Base-by-base conservation (phyloP, 2,888 invertebrate species). In the Orthosia incerta region DNA sequence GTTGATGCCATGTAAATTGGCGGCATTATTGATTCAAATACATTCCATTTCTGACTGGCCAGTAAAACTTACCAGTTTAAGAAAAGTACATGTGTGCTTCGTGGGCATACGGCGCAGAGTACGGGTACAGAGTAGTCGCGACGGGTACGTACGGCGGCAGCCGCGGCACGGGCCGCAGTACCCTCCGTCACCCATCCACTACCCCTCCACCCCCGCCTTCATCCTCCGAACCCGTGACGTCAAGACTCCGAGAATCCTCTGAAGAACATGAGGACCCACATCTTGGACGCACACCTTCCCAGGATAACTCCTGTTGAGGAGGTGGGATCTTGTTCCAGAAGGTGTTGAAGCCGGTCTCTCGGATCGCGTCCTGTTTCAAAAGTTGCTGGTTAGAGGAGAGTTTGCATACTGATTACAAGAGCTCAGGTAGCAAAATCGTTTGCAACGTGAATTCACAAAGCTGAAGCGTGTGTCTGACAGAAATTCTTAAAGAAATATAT, bases 101-200 rank as follows among this genome's bases (percentile, higher is more conserved):
- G 46, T 92, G 93, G 18, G 89, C 90, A 70, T 96, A 96, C 46
- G 91, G 79, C 13, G 88, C 79, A 3, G 92, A 82, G 80, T 95
- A 95, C 0, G 91, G 88, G 76, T 94, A 94, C 2, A 94, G 69
- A 4, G 89, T 81, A 65, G 89, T 90, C 13, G 90, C 79, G 60
- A 94, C 86, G 46, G 92, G 90, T 50, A 91, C 86, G 72, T 91
- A 91, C 57, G 93, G 82, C 15, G 96, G 96, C 79, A 96, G 95
- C 77, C 96, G 95, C 93, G 96, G 96, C 94, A 96, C 96, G 0
- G 96, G 96, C 93, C 96, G 96, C 96, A 96, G 89, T 70, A 96
- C 92, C 65, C 93, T 94, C 83, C 95, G 95, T 95, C 96, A 96
- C 93, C 94, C 95, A 51, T 92, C 94, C 2, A 92, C 92, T 0